A percentile compares a stretch with the other conserved stretches of the same genome.
Conservation (phyloP, 2,113 vertebrate genomes). For the chimpanzee (Pan troglodytes) region NHGRI_mPanTro3-v2.1_pri NC_072416.2:20332001-20332500, state of each 20-base stretch:
- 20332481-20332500: not conserved
- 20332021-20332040: not conserved
- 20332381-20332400: not conserved
- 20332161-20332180: not conserved
- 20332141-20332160: not conserved
- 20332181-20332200: not conserved
- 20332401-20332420: no score
- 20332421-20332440: not conserved
- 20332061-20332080: not conserved
- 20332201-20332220: not conserved
- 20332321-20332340: not conserved
- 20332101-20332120: not conserved
- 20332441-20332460: not conserved
- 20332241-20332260: not conserved
- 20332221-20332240: not conserved
- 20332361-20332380: not conserved
- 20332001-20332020: not conserved
- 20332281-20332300: not conserved
- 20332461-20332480: not conserved
- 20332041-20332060: not conserved
- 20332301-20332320: not conserved
- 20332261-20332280: not conserved
- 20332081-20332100: not conserved
- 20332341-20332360: not conserved
- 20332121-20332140: not conserved